A percentile compares a stretch with the other conserved stretches of the same genome.
phyloP scores from a whole-genome alignment of 1,140 invertebrate species.

The Microplitis mediator region DNA sequence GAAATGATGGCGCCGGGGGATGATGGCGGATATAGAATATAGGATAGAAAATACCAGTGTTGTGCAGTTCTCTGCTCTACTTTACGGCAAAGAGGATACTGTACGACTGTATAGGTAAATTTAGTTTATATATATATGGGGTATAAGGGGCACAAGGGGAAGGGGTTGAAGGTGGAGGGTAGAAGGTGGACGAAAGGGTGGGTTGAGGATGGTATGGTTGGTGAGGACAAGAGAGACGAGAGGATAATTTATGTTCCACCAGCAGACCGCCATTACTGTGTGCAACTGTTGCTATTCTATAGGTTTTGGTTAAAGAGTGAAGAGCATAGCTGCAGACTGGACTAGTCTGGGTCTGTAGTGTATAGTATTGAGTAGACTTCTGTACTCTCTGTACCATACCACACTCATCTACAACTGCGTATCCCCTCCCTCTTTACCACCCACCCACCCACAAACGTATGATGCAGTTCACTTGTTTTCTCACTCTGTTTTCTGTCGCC shows the following conservation, averaged over 20 bases:
- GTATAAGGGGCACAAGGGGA: neutral
- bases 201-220: neutral
- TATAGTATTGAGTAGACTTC: too few relatives aligned
- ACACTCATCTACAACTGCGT: too few relatives aligned
- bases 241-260: conserved; percentile 28
- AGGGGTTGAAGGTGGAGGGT: neutral
- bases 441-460: neutral
- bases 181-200: neutral
- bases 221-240: conserved; percentile 28
- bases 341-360: neutral
- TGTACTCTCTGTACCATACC: too few relatives aligned
- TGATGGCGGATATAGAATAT: conserved; percentile 26
- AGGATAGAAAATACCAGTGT: conserved; percentile 9
- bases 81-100: neutral
- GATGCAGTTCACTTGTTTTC: too few relatives aligned
- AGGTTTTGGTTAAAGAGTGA: neutral
- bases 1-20: conserved; percentile 18
- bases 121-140: neutral
- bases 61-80: neutral
- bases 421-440: too few relatives aligned
- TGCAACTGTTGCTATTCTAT: conserved; percentile 24
- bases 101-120: neutral
- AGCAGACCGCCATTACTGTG: conserved; percentile 24
- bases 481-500: neutral
- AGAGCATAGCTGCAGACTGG: neutral